Percentiles rank a stretch among this genome's conserved stretches.
Evolutionary conservation across 1,140 invertebrate species (phyloP).

Genomic region (Cecropterus lyciades): DNA sequence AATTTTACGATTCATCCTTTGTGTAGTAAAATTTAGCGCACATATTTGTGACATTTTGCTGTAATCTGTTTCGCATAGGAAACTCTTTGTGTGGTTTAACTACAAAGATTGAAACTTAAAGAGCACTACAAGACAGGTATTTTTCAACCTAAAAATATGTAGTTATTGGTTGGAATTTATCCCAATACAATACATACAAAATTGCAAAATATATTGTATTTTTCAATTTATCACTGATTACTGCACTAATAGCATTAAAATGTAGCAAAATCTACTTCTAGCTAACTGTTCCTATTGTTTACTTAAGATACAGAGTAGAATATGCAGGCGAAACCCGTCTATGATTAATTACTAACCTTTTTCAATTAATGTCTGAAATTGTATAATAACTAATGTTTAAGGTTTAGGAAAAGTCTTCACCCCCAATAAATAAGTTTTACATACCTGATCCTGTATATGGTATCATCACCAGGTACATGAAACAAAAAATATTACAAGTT

Average conservation of each 20-base stretch:
- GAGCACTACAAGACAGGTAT: conserved; percentile 4
- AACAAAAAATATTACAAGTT: conserved; percentile 50
- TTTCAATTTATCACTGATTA: background rate
- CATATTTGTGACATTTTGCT: too few relatives aligned
- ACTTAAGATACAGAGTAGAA: conserved; percentile 3
- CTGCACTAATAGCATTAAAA: background rate
- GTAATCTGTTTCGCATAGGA: too few relatives aligned
- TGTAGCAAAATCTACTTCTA: conserved; percentile 25
- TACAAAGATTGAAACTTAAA: background rate
- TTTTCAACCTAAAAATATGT: background rate
- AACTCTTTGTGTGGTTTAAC: background rate
- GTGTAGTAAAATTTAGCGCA: too few relatives aligned
- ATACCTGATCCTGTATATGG: conserved; percentile 69
- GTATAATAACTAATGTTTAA: background rate
- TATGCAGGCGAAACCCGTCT: conserved; percentile 10
- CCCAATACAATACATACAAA: background rate
- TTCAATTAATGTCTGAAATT: conserved; percentile 10
- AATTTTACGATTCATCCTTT: background rate
- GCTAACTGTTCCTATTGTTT: conserved; percentile 27
- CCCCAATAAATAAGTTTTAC: conserved; percentile 35
- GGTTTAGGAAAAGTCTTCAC: background rate
- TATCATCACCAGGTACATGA: conserved; percentile 56
- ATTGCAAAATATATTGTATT: background rate
- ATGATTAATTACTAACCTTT: conserved; percentile 19
- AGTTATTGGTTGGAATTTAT: background rate